phyloP scores from a whole-genome alignment of 2,113 vertebrate genomes.

The Drymodes brunneopygia region DNA sequence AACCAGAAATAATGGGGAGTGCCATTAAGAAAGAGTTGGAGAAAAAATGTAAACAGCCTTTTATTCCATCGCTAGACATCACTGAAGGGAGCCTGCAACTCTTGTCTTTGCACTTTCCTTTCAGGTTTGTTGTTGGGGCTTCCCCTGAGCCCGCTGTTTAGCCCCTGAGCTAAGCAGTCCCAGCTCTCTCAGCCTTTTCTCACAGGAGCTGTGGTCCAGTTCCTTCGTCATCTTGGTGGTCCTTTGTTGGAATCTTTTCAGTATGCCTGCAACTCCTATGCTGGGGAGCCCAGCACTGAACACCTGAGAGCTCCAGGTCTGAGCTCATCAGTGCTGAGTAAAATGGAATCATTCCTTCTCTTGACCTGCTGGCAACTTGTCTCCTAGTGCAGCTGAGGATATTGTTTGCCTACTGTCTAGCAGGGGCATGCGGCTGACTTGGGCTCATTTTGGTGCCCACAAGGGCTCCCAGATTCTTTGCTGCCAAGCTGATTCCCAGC shows the following conservation, averaged over 20 bases:
- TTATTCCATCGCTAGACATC: background rate
- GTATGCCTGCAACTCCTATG: rapidly evolving
- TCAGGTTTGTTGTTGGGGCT: background rate
- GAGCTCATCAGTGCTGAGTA: background rate
- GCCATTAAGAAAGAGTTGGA: background rate
- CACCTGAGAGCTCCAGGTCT: background rate
- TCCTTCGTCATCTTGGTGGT: background rate
- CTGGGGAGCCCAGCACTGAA: background rate
- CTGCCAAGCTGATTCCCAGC: background rate
- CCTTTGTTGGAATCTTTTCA: background rate
- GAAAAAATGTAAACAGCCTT: background rate
- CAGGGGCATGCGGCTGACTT: background rate
- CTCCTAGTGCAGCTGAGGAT: background rate
- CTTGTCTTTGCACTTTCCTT: background rate
- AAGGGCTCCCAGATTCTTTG: background rate
- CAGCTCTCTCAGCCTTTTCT: background rate
- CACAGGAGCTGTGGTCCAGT: background rate
- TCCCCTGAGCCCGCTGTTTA: rapidly evolving
- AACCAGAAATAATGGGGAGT: background rate
- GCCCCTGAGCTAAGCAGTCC: background rate
- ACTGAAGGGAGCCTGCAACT: rapidly evolving
- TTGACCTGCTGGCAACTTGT: background rate
- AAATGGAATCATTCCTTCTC: rapidly evolving
- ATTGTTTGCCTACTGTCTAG: background rate
- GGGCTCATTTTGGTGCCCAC: background rate